A percentile compares a stretch with the other conserved stretches of the same genome.
These are phyloP conservation scores for Gymnodraco acuticeps DNA, from an alignment of 2,797 vertebrate genomes.

Conservation along the genomic window DNA sequence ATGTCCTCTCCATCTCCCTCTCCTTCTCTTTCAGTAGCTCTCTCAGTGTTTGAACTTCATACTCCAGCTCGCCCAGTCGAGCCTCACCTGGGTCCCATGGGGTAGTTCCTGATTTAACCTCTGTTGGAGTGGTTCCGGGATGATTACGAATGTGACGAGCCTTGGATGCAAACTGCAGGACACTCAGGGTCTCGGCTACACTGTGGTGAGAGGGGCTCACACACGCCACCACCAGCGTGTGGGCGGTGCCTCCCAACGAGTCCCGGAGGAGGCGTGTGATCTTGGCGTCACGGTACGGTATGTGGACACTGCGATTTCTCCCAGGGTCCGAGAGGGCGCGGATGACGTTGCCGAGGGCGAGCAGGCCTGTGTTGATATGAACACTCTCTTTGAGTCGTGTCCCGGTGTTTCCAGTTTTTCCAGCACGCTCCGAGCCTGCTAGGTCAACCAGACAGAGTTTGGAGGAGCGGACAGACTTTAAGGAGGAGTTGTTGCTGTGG, in stretches of 20 bases:
- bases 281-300: constrained; percentile 93
- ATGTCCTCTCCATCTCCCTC: constrained; percentile 70
- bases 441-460: constrained; percentile 95
- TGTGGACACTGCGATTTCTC: constrained; percentile 72
- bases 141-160: constrained; percentile 90
- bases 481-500: constrained; percentile 28
- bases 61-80: constrained; percentile 87
- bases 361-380: constrained; percentile 90
- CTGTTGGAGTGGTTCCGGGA: constrained; percentile 72
- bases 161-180: constrained; percentile 91
- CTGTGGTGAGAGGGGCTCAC: constrained; percentile 90
- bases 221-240: constrained; percentile 93
- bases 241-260: constrained; percentile 91
- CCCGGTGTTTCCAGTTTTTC: constrained; percentile 90
- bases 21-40: constrained; percentile 89
- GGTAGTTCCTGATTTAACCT: constrained; percentile 40
- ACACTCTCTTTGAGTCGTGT: constrained; percentile 90
- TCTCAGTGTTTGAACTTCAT: constrained; percentile 87
- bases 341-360: constrained; percentile 93
- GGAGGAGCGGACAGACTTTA: constrained; percentile 72
- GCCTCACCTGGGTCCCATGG: constrained; percentile 85
- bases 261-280: constrained; percentile 94
- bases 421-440: constrained; percentile 91
- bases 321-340: constrained; percentile 89
- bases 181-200: constrained; percentile 90